Conservation (phyloP, 2,888 invertebrate species). For the Steinernema hermaphroditum region DNA sequence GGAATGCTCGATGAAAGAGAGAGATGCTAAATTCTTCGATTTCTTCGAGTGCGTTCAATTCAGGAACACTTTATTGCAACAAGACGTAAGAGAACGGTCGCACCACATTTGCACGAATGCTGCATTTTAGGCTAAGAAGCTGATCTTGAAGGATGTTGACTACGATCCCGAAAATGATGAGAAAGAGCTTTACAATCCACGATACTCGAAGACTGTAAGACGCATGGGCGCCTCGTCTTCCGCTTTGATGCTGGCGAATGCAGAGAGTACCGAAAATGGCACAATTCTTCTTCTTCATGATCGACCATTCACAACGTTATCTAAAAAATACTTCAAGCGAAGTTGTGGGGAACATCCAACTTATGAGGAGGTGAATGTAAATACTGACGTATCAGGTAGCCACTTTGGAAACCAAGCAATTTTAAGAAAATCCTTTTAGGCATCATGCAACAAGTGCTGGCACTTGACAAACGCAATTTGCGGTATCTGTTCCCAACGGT, state of each 20-base stretch:
- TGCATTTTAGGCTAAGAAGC: slow-evolving; percentile 7
- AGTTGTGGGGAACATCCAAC: neutral
- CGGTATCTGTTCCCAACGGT: neutral
- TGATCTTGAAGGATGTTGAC: slow-evolving; percentile 8
- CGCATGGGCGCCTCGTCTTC: neutral
- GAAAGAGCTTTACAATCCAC: slow-evolving; percentile 17
- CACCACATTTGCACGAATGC: neutral
- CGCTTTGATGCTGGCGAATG: neutral
- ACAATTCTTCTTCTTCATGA: neutral
- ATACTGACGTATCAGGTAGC: neutral
- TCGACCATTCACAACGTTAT: neutral
- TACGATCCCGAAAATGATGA: slow-evolving; percentile 4
- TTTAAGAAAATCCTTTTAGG: no score
- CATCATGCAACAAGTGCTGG: neutral
- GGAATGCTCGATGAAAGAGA: neutral
- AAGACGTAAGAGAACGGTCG: neutral
- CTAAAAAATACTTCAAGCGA: no score
- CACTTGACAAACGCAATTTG: neutral
- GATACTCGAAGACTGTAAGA: slow-evolving; percentile 18
- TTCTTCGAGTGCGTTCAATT: slow-evolving; percentile 26
- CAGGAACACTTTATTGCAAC: slow-evolving; percentile 1
- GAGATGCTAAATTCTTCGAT: slow-evolving; percentile 3
- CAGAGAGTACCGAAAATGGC: neutral
- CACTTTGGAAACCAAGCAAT: no score
- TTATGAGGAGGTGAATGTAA: neutral